Evolutionary conservation across 2,113 vertebrate species (phyloP).

Genomic region (Malaclemys terrapin): DNA sequence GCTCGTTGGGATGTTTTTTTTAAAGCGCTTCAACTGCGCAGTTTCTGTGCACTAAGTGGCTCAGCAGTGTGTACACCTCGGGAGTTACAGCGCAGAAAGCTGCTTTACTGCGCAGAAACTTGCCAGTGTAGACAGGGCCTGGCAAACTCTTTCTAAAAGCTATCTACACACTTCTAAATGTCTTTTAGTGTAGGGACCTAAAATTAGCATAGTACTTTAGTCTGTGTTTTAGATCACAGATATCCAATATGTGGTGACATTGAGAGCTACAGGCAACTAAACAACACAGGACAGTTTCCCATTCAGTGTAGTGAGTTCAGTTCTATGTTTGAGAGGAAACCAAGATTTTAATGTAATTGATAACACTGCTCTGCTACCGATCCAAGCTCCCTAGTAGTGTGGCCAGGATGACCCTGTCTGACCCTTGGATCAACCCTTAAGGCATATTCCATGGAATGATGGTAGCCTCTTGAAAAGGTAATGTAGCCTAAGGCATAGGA

Average conservation of each 20-base stretch:
- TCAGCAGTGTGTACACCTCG: too few species aligned
- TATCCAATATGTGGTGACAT: accelerated
- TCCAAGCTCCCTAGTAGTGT: neutral
- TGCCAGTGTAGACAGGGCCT: too few species aligned
- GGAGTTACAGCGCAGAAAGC: too few species aligned
- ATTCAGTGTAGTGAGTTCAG: neutral
- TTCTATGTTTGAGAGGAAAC: neutral
- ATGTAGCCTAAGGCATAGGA: neutral
- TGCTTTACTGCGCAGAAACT: too few species aligned
- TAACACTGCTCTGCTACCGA: neutral
- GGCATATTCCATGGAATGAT: neutral
- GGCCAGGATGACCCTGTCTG: neutral
- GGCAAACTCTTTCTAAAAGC: neutral
- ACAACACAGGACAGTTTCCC: neutral
- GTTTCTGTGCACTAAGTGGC: too few species aligned
- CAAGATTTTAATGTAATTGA: neutral
- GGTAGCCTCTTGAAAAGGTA: neutral
- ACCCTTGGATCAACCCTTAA: neutral
- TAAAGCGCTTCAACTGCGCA: too few species aligned
- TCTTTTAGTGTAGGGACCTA: accelerated
- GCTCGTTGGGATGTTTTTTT: too few species aligned
- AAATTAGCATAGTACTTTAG: neutral
- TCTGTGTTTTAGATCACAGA: neutral
- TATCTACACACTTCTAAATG: neutral
- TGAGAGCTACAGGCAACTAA: neutral